A percentile compares a stretch with the other conserved stretches of the same genome.
Conservation (phyloP, 2,113 vertebrate species). For the Petroica traversi region DNA sequence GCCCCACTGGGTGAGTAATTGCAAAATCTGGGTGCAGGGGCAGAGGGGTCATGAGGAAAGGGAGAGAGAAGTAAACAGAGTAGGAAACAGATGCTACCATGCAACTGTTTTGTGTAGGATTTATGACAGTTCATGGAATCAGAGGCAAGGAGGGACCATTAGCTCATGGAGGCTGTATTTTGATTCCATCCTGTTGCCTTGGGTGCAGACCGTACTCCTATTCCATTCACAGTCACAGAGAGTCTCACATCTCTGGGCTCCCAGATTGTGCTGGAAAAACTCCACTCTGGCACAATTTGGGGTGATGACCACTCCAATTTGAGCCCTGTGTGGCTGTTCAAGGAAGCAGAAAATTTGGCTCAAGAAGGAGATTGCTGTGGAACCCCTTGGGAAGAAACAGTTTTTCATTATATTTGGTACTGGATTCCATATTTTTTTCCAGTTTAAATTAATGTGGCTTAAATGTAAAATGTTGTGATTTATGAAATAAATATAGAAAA, state of each 20-base stretch:
- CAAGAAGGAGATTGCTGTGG: background rate
- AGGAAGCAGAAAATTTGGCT: background rate
- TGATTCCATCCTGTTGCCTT: background rate
- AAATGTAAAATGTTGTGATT: background rate
- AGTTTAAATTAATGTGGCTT: background rate
- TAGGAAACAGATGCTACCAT: background rate
- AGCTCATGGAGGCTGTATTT: background rate
- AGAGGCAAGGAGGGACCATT: background rate
- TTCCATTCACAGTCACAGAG: background rate
- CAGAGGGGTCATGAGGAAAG: accelerated
- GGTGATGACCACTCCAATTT: background rate
- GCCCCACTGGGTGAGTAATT: background rate
- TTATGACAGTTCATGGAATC: background rate
- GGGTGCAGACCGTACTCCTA: background rate
- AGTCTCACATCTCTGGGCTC: background rate
- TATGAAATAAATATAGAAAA: background rate
- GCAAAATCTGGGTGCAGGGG: background rate
- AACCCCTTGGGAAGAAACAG: background rate
- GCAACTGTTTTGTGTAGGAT: background rate
- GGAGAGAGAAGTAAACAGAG: background rate
- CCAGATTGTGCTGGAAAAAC: background rate
- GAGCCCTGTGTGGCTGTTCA: background rate
- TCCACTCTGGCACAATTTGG: background rate
- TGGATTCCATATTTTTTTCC: background rate
- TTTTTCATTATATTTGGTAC: background rate